Evolutionary conservation across 1,140 invertebrate genomes (phyloP), one percentile per base, ranked within the genome.

Genomic region (Cyclina sinensis): DNA sequence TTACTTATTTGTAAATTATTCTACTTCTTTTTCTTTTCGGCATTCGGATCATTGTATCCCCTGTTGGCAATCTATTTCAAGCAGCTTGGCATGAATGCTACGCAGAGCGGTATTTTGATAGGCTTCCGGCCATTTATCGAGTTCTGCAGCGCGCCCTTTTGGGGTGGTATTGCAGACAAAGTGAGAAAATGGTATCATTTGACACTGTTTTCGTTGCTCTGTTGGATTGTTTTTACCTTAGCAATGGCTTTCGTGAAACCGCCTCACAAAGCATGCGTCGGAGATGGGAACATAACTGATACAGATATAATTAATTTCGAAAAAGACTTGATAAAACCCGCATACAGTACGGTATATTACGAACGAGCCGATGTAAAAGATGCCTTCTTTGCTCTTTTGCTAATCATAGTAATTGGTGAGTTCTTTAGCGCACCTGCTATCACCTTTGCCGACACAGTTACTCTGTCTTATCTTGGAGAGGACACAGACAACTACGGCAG

Each of bases 21-120:
- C 95, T 99, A 99, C 95, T 99, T 99, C 95, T 99, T 99, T 96
- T 99, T 99, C 96, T 99, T 99, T 94, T 99, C 99, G 1, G 99
- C 99, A 0, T 99, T 99, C 93, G 99, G 99, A 9, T 99, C 98
- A 0, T 96, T 99, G 0, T 99, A 99, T 94, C 99, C 99, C 0
- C 96, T 99, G 37, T 98, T 99, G 97, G 99, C 98, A 30, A 98
- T 99, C 30, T 99, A 99, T 95, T 99, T 99, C 96, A 99, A 97
- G 92, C 98, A 99, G 96, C 97, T 99, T 97, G 99, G 98, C 11
- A 99, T 99, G 98, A 99, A 99, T 95, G 97, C 99, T 0, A 97
- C 97, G 7, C 99, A 99, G 95, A 98, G 98, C 92, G 99, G 99
- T 21, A 96, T 99, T 37, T 97, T 99, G 0, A 95, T 95, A 37